Evolutionary conservation across 2,113 vertebrate species (phyloP).

Genomic region (Burhinus bistriatus): DNA sequence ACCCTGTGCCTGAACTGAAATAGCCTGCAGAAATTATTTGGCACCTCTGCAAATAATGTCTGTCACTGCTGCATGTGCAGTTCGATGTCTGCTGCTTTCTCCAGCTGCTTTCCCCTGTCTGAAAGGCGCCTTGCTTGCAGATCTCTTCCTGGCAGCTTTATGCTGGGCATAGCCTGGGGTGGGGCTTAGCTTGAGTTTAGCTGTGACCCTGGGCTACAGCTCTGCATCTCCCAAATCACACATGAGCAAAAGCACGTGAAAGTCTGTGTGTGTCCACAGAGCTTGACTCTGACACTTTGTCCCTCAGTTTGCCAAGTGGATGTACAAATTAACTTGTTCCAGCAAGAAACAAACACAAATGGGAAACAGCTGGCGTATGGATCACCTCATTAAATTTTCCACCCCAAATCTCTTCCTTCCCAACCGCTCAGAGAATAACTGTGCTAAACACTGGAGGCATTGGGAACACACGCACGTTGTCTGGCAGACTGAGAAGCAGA

Average conservation of each 20-base stretch:
- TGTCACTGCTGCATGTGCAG: not conserved
- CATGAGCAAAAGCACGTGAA: not conserved
- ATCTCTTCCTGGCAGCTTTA: not conserved
- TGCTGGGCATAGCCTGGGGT: not conserved
- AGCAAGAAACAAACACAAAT: not conserved
- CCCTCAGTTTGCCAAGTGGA: not conserved
- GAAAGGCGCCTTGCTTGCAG: not conserved
- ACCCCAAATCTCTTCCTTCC: not conserved
- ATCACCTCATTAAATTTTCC: not conserved
- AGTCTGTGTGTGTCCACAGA: not conserved
- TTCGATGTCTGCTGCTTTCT: not conserved
- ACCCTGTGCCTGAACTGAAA: not conserved
- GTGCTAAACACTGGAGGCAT: not conserved
- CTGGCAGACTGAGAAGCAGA: not conserved
- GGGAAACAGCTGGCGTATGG: conserved; percentile 16
- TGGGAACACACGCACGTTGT: not conserved
- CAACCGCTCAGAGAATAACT: not conserved
- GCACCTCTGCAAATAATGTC: not conserved
- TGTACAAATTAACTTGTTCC: not conserved
- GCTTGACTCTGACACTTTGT: no score
- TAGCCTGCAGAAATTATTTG: not conserved
- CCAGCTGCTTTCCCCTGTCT: not conserved
- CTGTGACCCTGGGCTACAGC: not conserved
- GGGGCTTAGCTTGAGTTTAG: not conserved
- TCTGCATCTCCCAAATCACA: not conserved